Percentiles rank a stretch among this genome's conserved stretches.
Evolutionary conservation across 2,888 invertebrate species (phyloP).

Genomic region (Zele albiditarsus): DNA sequence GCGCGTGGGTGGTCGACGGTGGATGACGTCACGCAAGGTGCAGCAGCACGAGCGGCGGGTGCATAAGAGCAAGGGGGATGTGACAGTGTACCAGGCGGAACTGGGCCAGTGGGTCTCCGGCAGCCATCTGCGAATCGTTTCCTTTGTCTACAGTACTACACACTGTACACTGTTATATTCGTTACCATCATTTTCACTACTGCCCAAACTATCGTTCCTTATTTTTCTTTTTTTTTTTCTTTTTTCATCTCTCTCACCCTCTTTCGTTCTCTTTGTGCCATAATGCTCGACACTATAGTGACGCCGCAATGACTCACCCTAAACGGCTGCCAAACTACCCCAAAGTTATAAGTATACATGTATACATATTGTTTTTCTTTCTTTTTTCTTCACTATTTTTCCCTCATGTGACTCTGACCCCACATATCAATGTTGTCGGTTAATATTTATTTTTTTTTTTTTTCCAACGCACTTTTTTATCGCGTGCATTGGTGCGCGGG

Average conservation of each 20-base stretch:
- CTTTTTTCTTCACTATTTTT: conserved; percentile 13
- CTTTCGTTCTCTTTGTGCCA: conserved; percentile 5
- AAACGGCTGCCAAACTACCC: conserved; percentile 35
- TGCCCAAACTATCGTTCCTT: not conserved
- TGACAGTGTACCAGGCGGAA: conserved; percentile 60
- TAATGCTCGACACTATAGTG: conserved; percentile 24
- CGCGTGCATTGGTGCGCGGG: conserved; percentile 32
- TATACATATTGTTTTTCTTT: conserved; percentile 19
- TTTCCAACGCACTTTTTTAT: not conserved
- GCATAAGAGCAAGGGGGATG: conserved; percentile 42
- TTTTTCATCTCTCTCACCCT: not conserved
- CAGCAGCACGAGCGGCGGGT: conserved; percentile 59
- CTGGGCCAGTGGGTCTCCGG: conserved; percentile 71
- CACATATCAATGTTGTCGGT: not conserved
- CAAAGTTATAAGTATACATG: not conserved
- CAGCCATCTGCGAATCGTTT: conserved; percentile 67
- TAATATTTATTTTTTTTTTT: conserved; percentile 24
- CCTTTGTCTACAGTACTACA: conserved; percentile 48
- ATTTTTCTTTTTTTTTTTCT: conserved; percentile 8
- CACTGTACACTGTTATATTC: conserved; percentile 7
- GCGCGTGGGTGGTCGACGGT: conserved; percentile 58
- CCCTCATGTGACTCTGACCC: not conserved
- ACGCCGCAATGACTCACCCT: conserved; percentile 40
- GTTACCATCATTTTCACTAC: conserved; percentile 14
- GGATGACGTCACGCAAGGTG: conserved; percentile 64